A percentile compares a stretch with the other conserved stretches of the same genome.
phyloP scores from a whole-genome alignment of 1,140 invertebrate genomes.

The Sipha flava region DNA sequence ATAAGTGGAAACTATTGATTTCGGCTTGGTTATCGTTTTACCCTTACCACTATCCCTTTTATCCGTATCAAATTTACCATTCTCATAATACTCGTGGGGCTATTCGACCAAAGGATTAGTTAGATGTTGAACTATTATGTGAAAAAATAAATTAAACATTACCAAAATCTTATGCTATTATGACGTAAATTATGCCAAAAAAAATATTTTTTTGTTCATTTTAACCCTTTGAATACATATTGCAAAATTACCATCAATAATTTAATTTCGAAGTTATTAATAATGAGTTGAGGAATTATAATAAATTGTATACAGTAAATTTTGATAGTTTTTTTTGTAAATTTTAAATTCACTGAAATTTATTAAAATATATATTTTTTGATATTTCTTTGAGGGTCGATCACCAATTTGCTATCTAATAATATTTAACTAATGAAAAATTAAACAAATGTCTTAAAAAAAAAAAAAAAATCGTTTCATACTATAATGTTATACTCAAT shows the following conservation, averaged over 20 bases:
- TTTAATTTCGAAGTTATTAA: background rate
- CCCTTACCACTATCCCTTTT: background rate
- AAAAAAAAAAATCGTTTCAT: too few species aligned
- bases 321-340: too few species aligned
- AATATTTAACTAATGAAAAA: too few species aligned
- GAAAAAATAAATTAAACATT: background rate
- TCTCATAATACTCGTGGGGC: background rate
- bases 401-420: too few species aligned
- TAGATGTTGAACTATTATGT: background rate
- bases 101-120: background rate
- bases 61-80: background rate
- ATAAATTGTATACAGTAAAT: too few species aligned
- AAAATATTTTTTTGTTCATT: too few species aligned
- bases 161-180: background rate
- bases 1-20: background rate
- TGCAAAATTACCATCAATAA: background rate
- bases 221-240: background rate
- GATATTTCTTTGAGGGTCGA: too few species aligned
- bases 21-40: background rate
- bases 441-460: too few species aligned
- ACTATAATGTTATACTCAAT: too few species aligned
- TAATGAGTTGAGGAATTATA: too few species aligned
- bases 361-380: too few species aligned
- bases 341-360: too few species aligned
- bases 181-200: background rate